These are phyloP conservation scores for Parauchenoglanis ngamensis DNA, from an alignment of 2,797 vertebrate species.

Conservation along the genomic window DNA sequence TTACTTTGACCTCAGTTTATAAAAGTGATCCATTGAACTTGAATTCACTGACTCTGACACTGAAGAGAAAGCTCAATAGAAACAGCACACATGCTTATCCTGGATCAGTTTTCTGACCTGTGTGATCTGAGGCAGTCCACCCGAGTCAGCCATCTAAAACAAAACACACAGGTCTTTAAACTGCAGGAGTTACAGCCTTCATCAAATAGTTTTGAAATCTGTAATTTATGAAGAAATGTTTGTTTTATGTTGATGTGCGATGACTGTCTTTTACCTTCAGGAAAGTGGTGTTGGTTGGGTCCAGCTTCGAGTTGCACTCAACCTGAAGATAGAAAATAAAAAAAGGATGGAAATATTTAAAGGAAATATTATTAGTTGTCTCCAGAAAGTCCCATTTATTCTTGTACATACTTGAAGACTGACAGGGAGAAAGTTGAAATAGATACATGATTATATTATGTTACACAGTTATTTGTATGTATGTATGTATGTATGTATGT, in stretches of 20 bases:
- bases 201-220: background rate
- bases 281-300: conserved; percentile 95
- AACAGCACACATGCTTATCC: conserved; percentile 1
- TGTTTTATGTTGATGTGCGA: background rate
- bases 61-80: background rate
- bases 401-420: too few relatives aligned
- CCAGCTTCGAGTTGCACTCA: conserved; percentile 97
- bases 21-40: background rate
- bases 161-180: background rate
- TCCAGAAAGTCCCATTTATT: background rate
- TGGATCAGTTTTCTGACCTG: conserved; percentile 80
- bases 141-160: conserved; percentile 91
- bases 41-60: background rate
- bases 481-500: background rate
- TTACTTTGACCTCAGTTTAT: background rate
- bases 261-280: conserved; percentile 81
- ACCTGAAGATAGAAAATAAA: conserved; percentile 72
- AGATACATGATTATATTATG: background rate
- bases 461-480: background rate
- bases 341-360: background rate
- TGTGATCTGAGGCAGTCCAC: conserved; percentile 93
- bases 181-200: background rate
- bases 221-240: background rate
- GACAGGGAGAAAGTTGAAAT: background rate
- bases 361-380: background rate